These are phyloP conservation scores for Montipora foliosa DNA, from an alignment of 64 coral and sea anemone species.

Conservation along the genomic window DNA sequence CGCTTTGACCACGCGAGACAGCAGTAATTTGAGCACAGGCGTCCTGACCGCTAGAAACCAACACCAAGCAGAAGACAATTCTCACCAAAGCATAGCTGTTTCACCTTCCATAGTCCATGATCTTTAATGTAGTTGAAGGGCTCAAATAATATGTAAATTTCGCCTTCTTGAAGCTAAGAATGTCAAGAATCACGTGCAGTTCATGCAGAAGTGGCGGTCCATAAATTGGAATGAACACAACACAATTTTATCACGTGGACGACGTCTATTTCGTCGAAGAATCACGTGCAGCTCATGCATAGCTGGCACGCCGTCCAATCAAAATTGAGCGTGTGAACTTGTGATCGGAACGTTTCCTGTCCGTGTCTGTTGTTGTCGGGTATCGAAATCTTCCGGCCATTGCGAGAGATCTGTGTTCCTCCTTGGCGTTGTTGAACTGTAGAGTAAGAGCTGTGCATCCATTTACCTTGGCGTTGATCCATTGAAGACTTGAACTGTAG, in stretches of 20 bases:
- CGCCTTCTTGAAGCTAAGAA: not conserved
- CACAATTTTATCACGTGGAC: slow-evolving; percentile 11
- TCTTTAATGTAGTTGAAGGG: not conserved
- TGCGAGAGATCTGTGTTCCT: slow-evolving; percentile 9
- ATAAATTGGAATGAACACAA: not conserved
- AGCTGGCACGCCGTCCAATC: not conserved
- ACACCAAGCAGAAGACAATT: too few relatives aligned
- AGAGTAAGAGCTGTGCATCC: not conserved
- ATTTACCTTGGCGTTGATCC: not conserved
- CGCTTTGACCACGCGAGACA: too few relatives aligned
- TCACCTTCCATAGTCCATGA: not conserved
- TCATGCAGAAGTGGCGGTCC: too few relatives aligned
- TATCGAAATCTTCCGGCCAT: slow-evolving; percentile 2
- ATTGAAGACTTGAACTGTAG: slow-evolving; percentile 7
- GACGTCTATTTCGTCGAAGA: not conserved
- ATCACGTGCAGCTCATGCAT: not conserved
- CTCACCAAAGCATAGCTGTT: not conserved
- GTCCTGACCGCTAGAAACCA: too few relatives aligned
- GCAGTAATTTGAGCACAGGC: too few relatives aligned
- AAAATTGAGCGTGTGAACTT: slow-evolving; percentile 1
- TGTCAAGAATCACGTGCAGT: too few relatives aligned
- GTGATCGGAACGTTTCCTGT: slow-evolving; percentile 10
- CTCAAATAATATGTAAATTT: slow-evolving; percentile 6
- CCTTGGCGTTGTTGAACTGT: slow-evolving; percentile 6
- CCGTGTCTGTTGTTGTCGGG: not conserved